These are phyloP conservation scores for Drosophila repleta DNA, from an alignment of 1,140 invertebrate genomes.

Conservation along the genomic window DNA sequence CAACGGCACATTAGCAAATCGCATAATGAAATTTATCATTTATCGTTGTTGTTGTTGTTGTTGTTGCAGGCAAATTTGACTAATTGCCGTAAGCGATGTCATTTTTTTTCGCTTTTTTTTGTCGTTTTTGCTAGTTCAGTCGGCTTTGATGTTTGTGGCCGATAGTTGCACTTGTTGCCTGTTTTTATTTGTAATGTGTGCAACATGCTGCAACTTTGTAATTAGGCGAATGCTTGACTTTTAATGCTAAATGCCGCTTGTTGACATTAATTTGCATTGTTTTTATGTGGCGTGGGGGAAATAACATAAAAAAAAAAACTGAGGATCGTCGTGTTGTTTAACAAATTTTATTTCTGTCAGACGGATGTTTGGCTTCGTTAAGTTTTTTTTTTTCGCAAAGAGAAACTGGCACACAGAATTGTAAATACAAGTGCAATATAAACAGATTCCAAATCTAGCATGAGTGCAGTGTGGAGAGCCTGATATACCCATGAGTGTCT, in stretches of 20 bases:
- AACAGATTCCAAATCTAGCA: constrained; percentile 1
- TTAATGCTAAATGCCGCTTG: constrained; percentile 62
- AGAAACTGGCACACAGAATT: constrained; percentile 54
- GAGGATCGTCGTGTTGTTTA: constrained; percentile 16
- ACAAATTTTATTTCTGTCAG: constrained; percentile 33
- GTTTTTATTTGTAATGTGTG: constrained; percentile 44
- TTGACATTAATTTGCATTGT: constrained; percentile 80
- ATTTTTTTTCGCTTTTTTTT: constrained; percentile 9
- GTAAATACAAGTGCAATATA: constrained; percentile 1
- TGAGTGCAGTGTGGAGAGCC: too few relatives aligned
- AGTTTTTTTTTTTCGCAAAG: constrained; percentile 31
- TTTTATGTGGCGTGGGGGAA: constrained; percentile 35
- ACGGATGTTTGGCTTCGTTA: constrained; percentile 71
- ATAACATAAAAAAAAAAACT: background rate
- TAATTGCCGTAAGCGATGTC: constrained; percentile 59
- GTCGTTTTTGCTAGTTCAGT: constrained; percentile 22
- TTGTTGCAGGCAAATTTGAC: constrained; percentile 60
- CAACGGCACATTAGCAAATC: constrained; percentile 59
- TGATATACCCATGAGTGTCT: too few relatives aligned
- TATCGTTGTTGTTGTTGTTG: constrained; percentile 28
- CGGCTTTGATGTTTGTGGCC: constrained; percentile 53
- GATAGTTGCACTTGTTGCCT: constrained; percentile 50
- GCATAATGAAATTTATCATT: constrained; percentile 55
- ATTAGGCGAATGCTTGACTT: constrained; percentile 65
- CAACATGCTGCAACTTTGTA: constrained; percentile 62